phyloP scores from a whole-genome alignment of 1,140 invertebrate genomes.

The Luehdorfia chinensis region DNA sequence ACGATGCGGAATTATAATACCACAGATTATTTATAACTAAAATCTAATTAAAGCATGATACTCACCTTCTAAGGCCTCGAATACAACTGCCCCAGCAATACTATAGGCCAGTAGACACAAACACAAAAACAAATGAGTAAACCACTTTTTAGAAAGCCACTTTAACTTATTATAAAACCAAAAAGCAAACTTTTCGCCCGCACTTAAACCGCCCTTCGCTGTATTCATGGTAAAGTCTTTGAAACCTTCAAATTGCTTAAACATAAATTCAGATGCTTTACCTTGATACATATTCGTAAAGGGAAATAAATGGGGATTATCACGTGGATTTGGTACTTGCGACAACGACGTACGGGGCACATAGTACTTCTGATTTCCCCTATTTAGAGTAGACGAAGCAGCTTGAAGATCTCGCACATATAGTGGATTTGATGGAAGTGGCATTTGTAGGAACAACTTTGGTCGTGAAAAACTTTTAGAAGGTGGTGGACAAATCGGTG shows the following conservation, averaged over 20 bases:
- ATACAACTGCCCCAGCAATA: slow-evolving; percentile 12
- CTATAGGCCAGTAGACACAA: slow-evolving; percentile 14
- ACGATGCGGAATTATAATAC: too few species aligned
- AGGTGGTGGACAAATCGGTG: neutral
- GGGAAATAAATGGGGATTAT: neutral
- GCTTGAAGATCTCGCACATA: neutral
- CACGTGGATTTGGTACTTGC: neutral
- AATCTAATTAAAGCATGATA: too few species aligned
- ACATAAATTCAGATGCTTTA: slow-evolving; percentile 7
- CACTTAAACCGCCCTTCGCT: slow-evolving; percentile 13
- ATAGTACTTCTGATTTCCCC: neutral
- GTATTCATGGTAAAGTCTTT: slow-evolving; percentile 17
- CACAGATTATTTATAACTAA: too few species aligned
- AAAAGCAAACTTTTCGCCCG: slow-evolving; percentile 18
- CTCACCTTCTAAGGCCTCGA: slow-evolving; percentile 20
- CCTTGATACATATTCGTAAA: slow-evolving; percentile 4
- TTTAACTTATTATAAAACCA: slow-evolving; percentile 19
- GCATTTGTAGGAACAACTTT: neutral
- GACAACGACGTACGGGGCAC: neutral
- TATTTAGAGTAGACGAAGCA: neutral
- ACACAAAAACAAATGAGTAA: slow-evolving; percentile 17
- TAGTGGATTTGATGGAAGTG: neutral
- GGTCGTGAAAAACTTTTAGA: neutral
- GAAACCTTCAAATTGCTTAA: slow-evolving; percentile 15
- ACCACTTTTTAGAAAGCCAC: slow-evolving; percentile 21